A percentile compares a stretch with the other conserved stretches of the same genome.
Evolutionary conservation across 2,797 vertebrate species (phyloP).

Genomic region (Oryzias sinensis): DNA sequence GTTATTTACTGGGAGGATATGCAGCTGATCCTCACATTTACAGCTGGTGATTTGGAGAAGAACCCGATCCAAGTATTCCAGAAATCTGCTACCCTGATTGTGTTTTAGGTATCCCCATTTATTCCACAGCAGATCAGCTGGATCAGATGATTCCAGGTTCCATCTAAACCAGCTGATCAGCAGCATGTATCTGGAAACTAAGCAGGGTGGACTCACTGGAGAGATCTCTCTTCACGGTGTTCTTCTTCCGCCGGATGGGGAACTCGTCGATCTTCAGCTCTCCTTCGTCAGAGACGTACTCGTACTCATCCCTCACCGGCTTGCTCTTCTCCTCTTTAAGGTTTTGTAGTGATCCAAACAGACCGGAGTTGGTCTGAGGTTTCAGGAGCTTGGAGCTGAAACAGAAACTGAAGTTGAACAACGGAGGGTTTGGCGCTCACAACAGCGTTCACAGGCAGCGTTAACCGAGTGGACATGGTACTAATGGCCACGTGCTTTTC

Average conservation of each 20-base stretch:
- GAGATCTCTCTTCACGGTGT: constrained; percentile 88
- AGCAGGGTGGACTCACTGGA: constrained; percentile 83
- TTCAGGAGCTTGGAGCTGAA: constrained; percentile 90
- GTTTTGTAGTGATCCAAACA: constrained; percentile 95
- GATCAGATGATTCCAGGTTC: no score
- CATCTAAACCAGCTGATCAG: no score
- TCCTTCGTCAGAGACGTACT: constrained; percentile 96
- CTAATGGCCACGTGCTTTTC: constrained; percentile 39
- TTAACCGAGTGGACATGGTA: constrained; percentile 41
- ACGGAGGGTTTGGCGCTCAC: constrained; percentile 27
- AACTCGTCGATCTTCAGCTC: constrained; percentile 99
- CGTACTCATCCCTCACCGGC: constrained; percentile 94
- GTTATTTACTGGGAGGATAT: no score
- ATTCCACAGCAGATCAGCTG: no score
- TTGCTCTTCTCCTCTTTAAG: constrained; percentile 96
- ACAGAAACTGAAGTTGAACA: constrained; percentile 48
- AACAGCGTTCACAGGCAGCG: constrained; percentile 24
- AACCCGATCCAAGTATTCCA: no score
- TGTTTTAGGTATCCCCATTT: no score
- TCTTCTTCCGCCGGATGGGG: constrained; percentile 97
- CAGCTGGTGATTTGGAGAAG: no score
- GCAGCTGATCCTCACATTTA: no score
- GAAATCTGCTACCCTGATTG: no score
- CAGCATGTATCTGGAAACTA: no score
- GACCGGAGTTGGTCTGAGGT: constrained; percentile 86